These are phyloP conservation scores for Calonectris borealis DNA, from an alignment of 2,113 vertebrate genomes.

Conservation along the genomic window DNA sequence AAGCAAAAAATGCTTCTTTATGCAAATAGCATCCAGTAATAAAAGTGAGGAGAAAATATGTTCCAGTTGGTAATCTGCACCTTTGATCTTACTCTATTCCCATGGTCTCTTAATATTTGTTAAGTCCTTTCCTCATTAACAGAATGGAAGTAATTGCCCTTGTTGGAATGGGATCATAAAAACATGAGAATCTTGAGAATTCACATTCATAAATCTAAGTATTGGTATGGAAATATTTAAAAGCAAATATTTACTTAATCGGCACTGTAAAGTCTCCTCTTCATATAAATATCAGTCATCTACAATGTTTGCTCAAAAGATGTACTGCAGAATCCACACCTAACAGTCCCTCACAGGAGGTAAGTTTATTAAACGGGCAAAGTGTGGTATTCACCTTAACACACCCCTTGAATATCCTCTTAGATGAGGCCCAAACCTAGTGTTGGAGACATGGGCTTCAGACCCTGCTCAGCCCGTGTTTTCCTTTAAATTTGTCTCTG, in stretches of 20 bases:
- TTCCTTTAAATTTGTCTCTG: not conserved
- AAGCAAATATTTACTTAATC: not conserved
- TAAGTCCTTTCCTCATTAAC: not conserved
- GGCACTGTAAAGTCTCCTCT: not conserved
- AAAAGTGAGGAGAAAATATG: not conserved
- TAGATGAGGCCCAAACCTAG: not conserved
- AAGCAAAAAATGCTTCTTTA: not conserved
- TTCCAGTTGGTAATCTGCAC: not conserved
- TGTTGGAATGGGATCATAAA: not conserved
- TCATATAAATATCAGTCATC: not conserved
- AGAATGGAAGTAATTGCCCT: not conserved
- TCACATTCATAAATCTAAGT: not conserved
- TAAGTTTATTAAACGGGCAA: not conserved
- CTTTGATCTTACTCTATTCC: not conserved
- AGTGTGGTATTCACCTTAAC: not conserved
- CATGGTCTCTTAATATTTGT: not conserved
- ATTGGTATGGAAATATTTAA: not conserved
- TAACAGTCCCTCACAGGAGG: not conserved
- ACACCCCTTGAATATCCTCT: too few relatives aligned
- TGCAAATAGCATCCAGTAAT: not conserved
- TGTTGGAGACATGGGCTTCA: not conserved
- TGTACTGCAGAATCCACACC: not conserved
- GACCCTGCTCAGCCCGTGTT: not conserved
- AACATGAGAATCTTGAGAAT: not conserved
- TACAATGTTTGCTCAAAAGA: not conserved